Evolutionary conservation across 2,888 invertebrate species (phyloP), one percentile per base, ranked within the genome.

Genomic region (Alviniconcha strummeri): DNA sequence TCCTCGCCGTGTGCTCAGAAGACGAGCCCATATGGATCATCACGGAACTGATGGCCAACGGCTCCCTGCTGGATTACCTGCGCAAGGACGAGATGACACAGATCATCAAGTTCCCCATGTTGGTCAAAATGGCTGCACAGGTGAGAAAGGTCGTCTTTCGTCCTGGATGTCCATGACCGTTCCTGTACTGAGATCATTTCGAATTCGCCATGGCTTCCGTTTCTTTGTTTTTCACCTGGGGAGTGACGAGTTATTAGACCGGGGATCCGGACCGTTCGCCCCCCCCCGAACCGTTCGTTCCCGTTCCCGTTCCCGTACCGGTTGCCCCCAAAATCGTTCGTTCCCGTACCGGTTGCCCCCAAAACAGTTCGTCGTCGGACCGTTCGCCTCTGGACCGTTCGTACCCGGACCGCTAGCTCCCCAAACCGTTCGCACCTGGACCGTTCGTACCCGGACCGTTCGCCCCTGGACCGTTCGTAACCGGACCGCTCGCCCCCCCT

Each of bases 111-210:
- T 97, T 99, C 92, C 86, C 84, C 15, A 83, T 88, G n/a, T 95
- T 99, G 88, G 96, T 99, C 86, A 99, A 99, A 93, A 97, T 99
- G 91, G 98, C 98, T 72, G 97, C 98, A n/a, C 99, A 99, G 95
- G 95, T 95, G 88, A 72, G 77, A 60, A 0, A 4, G 36, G 5
- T 55, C 7, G 72, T 8, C 69, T 69, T 69, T 17, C 11, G 64
- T 64, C 4, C 64, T 15, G 11, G 17, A 64, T 15, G 11, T 64
- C 64, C 64, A 64, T 36, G 36, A 36, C 36, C 36, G 36, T 36
- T 36, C 36, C 36, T 36, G 36, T 3, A 0, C 4, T 52, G 52
- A 9, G 64, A 64, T 64, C 15, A 15, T 64, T 9, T 64, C 64
- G 9, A 4, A 13, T 64, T 9, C 64, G 64, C 64, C 36, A 36